phyloP scores from a whole-genome alignment of 2,797 vertebrate species.

The Antennarius maculatus region DNA sequence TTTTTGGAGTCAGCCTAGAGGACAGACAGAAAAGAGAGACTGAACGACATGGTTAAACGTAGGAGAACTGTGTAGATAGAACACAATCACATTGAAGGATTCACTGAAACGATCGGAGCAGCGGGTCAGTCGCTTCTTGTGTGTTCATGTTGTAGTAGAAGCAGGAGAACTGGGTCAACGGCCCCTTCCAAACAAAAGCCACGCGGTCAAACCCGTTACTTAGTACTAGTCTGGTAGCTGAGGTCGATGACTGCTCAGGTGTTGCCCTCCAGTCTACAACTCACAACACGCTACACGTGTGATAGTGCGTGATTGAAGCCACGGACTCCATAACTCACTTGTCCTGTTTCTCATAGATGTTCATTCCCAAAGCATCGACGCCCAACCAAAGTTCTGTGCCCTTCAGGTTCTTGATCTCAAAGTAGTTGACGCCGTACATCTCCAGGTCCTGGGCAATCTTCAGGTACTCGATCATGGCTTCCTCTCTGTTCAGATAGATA shows the following conservation, averaged over 20 bases:
- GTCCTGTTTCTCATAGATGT: slow-evolving; percentile 95
- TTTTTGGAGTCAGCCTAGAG: slow-evolving; percentile 92
- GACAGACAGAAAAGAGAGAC: background rate
- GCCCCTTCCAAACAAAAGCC: slow-evolving; percentile 51
- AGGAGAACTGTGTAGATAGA: background rate
- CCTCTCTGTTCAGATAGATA: slow-evolving; percentile 82
- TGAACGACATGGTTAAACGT: background rate
- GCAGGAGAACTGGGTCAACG: slow-evolving; percentile 38
- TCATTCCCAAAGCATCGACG: slow-evolving; percentile 93
- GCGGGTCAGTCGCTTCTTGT: background rate
- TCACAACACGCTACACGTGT: no score
- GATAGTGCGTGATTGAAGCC: background rate
- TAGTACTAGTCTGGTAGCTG: slow-evolving; percentile 21
- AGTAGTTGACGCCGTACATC: slow-evolving; percentile 98
- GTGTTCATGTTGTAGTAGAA: slow-evolving; percentile 6
- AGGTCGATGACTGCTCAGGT: slow-evolving; percentile 50
- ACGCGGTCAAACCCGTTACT: slow-evolving; percentile 32
- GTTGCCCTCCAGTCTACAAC: slow-evolving; percentile 30
- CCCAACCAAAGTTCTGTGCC: slow-evolving; percentile 95
- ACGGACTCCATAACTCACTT: slow-evolving; percentile 75
- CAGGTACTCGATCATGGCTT: slow-evolving; percentile 92
- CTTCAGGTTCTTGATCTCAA: slow-evolving; percentile 99
- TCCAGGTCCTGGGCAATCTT: slow-evolving; percentile 98
- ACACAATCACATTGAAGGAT: background rate
- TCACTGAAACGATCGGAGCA: background rate